These are phyloP conservation scores for Bembecia ichneumoniformis DNA, from an alignment of 2,888 invertebrate genomes.

Conservation along the genomic window DNA sequence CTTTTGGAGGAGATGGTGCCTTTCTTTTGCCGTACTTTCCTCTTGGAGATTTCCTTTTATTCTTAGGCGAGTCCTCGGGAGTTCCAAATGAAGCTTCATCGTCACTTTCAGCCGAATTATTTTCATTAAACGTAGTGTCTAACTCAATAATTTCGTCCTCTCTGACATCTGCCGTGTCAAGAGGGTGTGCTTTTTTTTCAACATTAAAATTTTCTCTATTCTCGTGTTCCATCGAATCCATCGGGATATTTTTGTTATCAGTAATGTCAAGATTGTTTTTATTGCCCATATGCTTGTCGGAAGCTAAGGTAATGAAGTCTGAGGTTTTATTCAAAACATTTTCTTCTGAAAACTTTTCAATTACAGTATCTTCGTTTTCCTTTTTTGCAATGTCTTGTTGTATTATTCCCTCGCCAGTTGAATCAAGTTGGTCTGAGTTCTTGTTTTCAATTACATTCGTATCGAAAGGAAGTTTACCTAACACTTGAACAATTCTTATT, in stretches of 20 bases:
- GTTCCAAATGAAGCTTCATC: conserved; percentile 64
- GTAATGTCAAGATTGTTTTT: background rate
- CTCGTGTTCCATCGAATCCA: background rate
- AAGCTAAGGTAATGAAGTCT: background rate
- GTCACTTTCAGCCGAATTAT: conserved; percentile 49
- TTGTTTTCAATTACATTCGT: conserved; percentile 30
- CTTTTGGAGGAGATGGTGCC: conserved; percentile 53
- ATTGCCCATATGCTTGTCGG: background rate
- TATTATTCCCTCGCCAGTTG: background rate
- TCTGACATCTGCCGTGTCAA: background rate
- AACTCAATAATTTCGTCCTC: conserved; percentile 24
- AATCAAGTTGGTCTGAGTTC: conserved; percentile 37
- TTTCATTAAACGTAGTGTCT: conserved; percentile 28
- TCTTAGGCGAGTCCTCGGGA: conserved; percentile 57
- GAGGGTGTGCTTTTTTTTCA: background rate
- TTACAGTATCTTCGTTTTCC: background rate
- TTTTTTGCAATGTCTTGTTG: background rate
- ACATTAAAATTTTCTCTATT: background rate
- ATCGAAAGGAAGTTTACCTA: conserved; percentile 52
- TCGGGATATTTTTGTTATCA: background rate
- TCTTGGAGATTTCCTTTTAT: conserved; percentile 43
- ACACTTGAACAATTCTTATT: conserved; percentile 56
- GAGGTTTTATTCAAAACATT: background rate
- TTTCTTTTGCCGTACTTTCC: conserved; percentile 63
- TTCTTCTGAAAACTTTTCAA: background rate